Evolutionary conservation across 2,888 invertebrate genomes (phyloP).

Genomic region (Drosophila picticornis): DNA sequence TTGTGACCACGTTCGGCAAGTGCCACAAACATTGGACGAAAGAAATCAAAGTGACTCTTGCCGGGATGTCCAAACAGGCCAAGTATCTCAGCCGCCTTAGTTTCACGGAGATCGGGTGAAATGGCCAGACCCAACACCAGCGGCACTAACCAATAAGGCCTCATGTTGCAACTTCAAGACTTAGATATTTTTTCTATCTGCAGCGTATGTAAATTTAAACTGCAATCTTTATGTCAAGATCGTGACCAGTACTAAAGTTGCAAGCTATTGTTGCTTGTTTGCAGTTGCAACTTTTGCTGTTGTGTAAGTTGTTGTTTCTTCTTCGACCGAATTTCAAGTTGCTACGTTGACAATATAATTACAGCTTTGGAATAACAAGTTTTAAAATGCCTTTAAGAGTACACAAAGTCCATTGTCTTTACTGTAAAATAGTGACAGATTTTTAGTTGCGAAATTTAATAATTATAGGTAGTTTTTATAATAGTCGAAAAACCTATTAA

Average conservation of each 20-base stretch:
- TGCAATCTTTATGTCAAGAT: conserved; percentile 42
- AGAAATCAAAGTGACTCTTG: conserved; percentile 85
- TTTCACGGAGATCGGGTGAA: background rate
- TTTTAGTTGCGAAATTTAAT: too few species aligned
- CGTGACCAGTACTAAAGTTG: conserved; percentile 60
- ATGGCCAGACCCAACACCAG: conserved; percentile 15
- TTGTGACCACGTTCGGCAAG: conserved; percentile 85
- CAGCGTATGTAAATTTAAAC: conserved; percentile 16
- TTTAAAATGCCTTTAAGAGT: conserved; percentile 27
- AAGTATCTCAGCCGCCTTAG: conserved; percentile 72
- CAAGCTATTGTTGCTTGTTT: conserved; percentile 26
- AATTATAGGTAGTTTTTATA: background rate
- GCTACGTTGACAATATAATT: conserved; percentile 29
- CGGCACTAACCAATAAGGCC: conserved; percentile 7
- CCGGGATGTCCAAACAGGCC: conserved; percentile 85
- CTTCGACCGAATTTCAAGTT: conserved; percentile 14
- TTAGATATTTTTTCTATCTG: conserved; percentile 28
- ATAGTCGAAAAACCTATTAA: background rate
- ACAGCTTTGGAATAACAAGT: conserved; percentile 10
- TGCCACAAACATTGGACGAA: conserved; percentile 83
- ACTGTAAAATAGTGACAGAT: background rate
- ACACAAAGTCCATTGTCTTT: background rate
- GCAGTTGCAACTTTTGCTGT: background rate
- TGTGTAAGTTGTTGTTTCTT: background rate
- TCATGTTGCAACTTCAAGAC: conserved; percentile 27